These are phyloP conservation scores for Ceratosolen fusciceps DNA, from an alignment of 1,140 invertebrate genomes.

Conservation along the genomic window DNA sequence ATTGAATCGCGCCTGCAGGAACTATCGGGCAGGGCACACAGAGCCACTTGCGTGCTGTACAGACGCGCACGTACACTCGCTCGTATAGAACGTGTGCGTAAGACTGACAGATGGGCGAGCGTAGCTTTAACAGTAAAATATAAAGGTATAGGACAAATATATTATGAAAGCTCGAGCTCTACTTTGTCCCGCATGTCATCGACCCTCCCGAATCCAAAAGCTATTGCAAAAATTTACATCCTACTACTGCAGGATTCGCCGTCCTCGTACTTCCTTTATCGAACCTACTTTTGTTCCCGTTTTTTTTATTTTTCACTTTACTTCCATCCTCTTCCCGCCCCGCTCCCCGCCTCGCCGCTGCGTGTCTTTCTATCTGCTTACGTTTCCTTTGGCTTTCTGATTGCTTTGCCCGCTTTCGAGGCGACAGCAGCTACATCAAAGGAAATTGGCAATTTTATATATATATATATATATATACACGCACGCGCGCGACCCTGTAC, in stretches of 20 bases:
- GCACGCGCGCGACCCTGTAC: too few relatives aligned
- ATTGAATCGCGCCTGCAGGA: conserved; percentile 39
- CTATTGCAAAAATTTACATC: conserved; percentile 22
- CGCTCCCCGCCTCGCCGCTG: not conserved
- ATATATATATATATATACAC: not conserved
- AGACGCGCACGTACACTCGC: too few relatives aligned
- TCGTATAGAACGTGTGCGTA: not conserved
- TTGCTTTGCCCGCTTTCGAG: not conserved
- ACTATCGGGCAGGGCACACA: conserved; percentile 9
- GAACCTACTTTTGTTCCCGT: not conserved
- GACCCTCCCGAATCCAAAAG: conserved; percentile 29
- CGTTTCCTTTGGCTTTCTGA: not conserved
- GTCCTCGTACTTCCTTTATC: not conserved
- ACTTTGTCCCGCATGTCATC: conserved; percentile 36
- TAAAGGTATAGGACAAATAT: not conserved
- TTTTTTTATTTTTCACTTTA: not conserved
- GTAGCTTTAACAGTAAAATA: not conserved
- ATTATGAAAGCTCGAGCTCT: not conserved
- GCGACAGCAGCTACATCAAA: conserved; percentile 5
- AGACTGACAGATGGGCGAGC: conserved; percentile 22
- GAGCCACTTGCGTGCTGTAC: too few relatives aligned
- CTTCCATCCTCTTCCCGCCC: not conserved
- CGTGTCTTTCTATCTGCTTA: not conserved
- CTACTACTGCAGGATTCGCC: too few relatives aligned
- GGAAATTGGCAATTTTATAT: not conserved